phyloP scores from a whole-genome alignment of 2,113 vertebrate species.

The Centropus bengalensis region DNA sequence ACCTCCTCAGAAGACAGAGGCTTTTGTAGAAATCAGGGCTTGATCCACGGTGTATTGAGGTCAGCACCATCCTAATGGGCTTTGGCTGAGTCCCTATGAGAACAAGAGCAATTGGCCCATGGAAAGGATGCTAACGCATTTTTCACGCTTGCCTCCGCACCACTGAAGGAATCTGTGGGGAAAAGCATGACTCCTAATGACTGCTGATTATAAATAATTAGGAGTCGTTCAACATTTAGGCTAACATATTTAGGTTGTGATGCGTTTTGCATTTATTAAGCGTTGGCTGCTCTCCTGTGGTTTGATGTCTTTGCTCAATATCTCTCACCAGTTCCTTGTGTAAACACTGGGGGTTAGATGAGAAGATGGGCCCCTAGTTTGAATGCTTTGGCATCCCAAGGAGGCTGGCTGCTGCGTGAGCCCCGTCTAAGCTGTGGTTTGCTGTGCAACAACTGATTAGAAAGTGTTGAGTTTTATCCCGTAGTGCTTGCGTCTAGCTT shows the following conservation, averaged over 20 bases:
- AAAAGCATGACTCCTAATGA: constrained; percentile 15
- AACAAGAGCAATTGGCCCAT: not conserved
- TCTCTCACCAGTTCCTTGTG: not conserved
- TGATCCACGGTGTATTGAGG: not conserved
- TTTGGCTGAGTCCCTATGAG: not conserved
- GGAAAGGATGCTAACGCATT: not conserved
- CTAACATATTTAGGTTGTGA: constrained; percentile 5
- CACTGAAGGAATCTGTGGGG: not conserved
- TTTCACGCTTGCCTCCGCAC: not conserved
- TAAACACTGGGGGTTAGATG: not conserved
- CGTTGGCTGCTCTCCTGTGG: constrained; percentile 35
- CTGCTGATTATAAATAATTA: constrained; percentile 52
- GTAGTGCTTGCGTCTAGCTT: not conserved
- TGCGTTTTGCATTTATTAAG: constrained; percentile 18
- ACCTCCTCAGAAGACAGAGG: not conserved
- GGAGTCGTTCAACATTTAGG: not conserved
- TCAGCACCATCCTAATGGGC: not conserved
- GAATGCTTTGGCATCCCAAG: not conserved
- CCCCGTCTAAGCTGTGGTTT: not conserved
- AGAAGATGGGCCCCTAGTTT: not conserved
- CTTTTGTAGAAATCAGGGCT: not conserved
- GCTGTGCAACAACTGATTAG: not conserved
- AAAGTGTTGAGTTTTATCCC: not conserved
- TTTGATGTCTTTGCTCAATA: not conserved
- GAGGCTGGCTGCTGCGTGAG: not conserved